Base-by-base conservation (phyloP, 2,797 vertebrate genomes). In the Tenualosa ilisha region DNA sequence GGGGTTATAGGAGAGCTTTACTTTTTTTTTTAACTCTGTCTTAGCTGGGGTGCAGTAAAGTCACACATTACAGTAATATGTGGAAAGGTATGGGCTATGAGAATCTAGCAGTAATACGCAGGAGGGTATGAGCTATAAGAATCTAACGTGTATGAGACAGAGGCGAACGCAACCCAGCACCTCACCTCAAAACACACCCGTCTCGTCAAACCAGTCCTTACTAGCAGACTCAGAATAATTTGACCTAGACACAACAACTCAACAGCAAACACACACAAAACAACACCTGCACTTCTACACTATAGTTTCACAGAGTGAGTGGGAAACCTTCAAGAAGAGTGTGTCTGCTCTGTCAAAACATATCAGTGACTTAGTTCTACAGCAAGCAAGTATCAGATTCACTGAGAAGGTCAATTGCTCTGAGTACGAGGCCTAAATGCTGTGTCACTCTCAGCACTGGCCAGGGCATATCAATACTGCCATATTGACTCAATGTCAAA, bases 1-100 rank as follows among this genome's bases (percentile, higher is more conserved):
- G 37, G 15, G 37, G 37, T 75, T 43, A 13, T 7, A 6, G 37
- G 37, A 89, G 92, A 88, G 87, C 88, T 91, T 87, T 89, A 92
- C 85, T 40, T 75, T 43, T 68, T 72, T 40, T 43, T 40, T 4
- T 17, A 6, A 15, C 15, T 43, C 13, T 13, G 31, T 2, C 72
- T 20, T 46, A 3, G 89, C 91, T 88, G 85, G 63, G 63, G 85
- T 89, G 86, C 82, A 89, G 88, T 86, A 84, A 88, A 81, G 92
- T 75, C 37, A 26, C 4, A 31, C 72, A 79, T 46, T 79, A 31
- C 31, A 31, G 40, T 17, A 20, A 3, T 3, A 17, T 20, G 68
- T 43, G 68, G 68, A 37, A 15, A 31, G 31, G 31, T 40, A 1
- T 6, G 68, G 68, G 26, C 3, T 17, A 43, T 37, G 68, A 40